These are phyloP conservation scores for Papilio helenus DNA, from an alignment of 1,140 invertebrate species.

Conservation along the genomic window DNA sequence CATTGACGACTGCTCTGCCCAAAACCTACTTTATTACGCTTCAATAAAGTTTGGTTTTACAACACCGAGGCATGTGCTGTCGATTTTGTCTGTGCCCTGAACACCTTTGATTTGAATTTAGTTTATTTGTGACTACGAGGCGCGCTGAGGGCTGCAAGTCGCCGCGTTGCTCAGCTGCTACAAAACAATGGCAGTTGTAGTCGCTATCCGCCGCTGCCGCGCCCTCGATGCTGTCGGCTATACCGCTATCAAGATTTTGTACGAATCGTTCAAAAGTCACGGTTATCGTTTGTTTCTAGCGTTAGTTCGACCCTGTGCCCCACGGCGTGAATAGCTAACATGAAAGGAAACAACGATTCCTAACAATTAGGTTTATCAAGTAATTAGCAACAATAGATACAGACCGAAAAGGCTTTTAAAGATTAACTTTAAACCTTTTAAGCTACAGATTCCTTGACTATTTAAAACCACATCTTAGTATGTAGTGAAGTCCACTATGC, in stretches of 20 bases:
- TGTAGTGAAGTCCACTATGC: no score
- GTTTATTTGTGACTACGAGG: slow-evolving; percentile 18
- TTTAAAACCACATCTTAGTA: no score
- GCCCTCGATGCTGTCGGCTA: neutral
- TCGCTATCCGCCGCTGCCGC: neutral
- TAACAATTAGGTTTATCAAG: neutral
- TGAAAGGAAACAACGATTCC: no score
- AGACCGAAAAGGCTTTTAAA: no score
- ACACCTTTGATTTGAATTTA: slow-evolving; percentile 26
- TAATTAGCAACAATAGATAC: no score
- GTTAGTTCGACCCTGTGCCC: neutral
- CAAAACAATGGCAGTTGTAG: slow-evolving; percentile 42
- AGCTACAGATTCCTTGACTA: no score
- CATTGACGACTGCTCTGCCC: slow-evolving; percentile 26
- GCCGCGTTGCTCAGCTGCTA: slow-evolving; percentile 28
- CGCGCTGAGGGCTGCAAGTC: slow-evolving; percentile 39
- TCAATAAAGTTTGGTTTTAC: slow-evolving; percentile 53
- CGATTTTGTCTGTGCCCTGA: slow-evolving; percentile 55
- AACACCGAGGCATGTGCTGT: slow-evolving; percentile 35
- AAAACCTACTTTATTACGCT: slow-evolving; percentile 43
- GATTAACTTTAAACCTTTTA: no score
- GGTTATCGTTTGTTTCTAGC: slow-evolving; percentile 34
- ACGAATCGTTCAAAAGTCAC: slow-evolving; percentile 47
- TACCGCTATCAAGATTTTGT: slow-evolving; percentile 47
- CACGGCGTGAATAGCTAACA: neutral